Percentiles rank a stretch among this genome's conserved stretches.
phyloP scores from a whole-genome alignment of 2,113 vertebrate genomes.

The Paradisaea rubra region DNA sequence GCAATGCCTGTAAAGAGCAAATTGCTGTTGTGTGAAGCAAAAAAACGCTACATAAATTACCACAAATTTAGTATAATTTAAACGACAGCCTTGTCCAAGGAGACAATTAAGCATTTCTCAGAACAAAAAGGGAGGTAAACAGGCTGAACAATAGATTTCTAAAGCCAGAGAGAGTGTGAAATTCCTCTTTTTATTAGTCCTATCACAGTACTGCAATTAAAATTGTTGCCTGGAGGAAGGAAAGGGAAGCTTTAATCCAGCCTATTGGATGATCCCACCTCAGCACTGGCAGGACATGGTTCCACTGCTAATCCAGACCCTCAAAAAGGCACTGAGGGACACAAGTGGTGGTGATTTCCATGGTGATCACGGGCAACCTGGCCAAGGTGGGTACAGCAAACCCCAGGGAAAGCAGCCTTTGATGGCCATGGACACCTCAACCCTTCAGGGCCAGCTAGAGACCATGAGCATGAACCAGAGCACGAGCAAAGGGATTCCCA shows the following conservation, averaged over 20 bases:
- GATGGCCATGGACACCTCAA: background rate
- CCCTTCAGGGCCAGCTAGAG: background rate
- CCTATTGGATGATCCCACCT: background rate
- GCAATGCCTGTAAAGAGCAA: background rate
- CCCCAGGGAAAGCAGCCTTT: background rate
- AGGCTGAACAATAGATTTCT: conserved; percentile 1
- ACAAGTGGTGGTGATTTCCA: background rate
- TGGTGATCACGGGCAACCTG: background rate
- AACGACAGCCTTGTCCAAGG: conserved; percentile 43
- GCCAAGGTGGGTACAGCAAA: background rate
- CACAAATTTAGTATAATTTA: conserved; percentile 30
- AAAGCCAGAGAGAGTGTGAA: background rate
- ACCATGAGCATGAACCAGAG: rapidly evolving
- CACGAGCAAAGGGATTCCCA: rapidly evolving
- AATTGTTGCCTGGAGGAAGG: background rate
- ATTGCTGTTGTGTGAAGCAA: background rate
- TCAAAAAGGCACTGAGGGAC: background rate
- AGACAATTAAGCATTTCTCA: conserved; percentile 7
- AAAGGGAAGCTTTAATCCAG: background rate
- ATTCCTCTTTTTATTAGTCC: background rate
- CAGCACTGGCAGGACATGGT: background rate
- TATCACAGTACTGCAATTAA: background rate
- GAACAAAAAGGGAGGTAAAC: conserved; percentile 22
- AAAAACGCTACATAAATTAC: background rate
- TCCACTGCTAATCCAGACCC: background rate